Percentiles rank a stretch among this genome's conserved stretches.
Evolutionary conservation across 2,797 vertebrate genomes (phyloP).

Genomic region (Lindbergichthys nudifrons): DNA sequence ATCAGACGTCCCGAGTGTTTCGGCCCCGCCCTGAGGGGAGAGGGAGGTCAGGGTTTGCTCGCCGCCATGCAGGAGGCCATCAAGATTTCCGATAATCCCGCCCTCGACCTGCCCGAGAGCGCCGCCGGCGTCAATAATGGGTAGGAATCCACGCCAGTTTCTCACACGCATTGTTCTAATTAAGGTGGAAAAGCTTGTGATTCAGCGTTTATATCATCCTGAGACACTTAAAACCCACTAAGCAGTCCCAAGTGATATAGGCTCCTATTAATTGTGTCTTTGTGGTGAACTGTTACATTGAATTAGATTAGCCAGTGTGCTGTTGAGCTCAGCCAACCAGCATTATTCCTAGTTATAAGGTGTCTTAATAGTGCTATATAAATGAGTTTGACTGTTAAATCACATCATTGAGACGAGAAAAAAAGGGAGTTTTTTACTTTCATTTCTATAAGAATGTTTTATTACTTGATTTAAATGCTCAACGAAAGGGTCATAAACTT

Average conservation of each 20-base stretch:
- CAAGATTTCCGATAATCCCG: conserved; percentile 94
- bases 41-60: conserved; percentile 95
- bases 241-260: conserved; percentile 14
- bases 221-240: not conserved
- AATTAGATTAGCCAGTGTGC: conserved; percentile 7
- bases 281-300: conserved; percentile 16
- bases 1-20: conserved; percentile 97
- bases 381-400: not conserved
- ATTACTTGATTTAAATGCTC: too few relatives aligned
- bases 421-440: too few relatives aligned
- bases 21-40: conserved; percentile 95
- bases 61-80: conserved; percentile 95
- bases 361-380: conserved; percentile 4
- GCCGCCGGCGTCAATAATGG: conserved; percentile 82
- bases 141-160: conserved; percentile 74
- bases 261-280: conserved; percentile 13
- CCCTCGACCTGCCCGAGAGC: conserved; percentile 88
- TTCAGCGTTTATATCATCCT: conserved; percentile 3
- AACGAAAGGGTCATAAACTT: too few relatives aligned
- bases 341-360: conserved; percentile 13
- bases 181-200: conserved; percentile 1
- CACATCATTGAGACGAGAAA: not conserved
- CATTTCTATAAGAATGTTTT: too few relatives aligned
- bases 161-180: not conserved
- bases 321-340: not conserved